These are phyloP conservation scores for Apocheima hispidaria DNA, from an alignment of 2,888 invertebrate species.

Conservation along the genomic window DNA sequence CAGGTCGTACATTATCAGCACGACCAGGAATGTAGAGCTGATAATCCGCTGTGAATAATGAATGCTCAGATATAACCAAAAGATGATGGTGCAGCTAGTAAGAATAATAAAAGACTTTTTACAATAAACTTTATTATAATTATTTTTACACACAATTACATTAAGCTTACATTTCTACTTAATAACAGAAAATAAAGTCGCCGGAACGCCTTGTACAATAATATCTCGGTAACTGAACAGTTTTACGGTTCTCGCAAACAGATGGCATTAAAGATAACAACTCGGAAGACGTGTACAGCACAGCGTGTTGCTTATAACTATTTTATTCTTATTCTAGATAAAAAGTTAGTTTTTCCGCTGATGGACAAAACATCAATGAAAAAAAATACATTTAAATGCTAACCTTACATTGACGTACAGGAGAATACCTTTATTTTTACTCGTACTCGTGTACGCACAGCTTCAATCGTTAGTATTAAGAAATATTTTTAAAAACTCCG, in stretches of 20 bases:
- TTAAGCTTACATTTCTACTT: neutral
- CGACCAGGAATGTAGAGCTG: too few species aligned
- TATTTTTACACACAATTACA: slow-evolving; percentile 3
- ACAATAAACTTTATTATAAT: slow-evolving; percentile 17
- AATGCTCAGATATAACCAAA: too few species aligned
- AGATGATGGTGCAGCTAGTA: too few species aligned
- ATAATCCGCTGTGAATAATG: too few species aligned
- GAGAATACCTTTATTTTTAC: too few species aligned
- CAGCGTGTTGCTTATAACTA: neutral
- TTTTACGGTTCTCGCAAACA: neutral
- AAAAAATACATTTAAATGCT: neutral
- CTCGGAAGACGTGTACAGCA: neutral
- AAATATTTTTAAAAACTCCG: too few species aligned
- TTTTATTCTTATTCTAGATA: neutral
- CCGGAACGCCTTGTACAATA: neutral
- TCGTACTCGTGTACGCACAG: too few species aligned
- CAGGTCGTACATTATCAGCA: too few species aligned
- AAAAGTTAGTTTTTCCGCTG: neutral
- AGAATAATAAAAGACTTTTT: neutral
- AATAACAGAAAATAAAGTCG: neutral
- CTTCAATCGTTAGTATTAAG: too few species aligned
- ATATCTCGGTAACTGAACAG: neutral
- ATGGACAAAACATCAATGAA: neutral
- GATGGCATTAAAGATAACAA: slow-evolving; percentile 2
- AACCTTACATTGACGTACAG: too few species aligned